These are phyloP conservation scores for Ceramica pisi DNA, from an alignment of 2,888 invertebrate species.

Conservation along the genomic window DNA sequence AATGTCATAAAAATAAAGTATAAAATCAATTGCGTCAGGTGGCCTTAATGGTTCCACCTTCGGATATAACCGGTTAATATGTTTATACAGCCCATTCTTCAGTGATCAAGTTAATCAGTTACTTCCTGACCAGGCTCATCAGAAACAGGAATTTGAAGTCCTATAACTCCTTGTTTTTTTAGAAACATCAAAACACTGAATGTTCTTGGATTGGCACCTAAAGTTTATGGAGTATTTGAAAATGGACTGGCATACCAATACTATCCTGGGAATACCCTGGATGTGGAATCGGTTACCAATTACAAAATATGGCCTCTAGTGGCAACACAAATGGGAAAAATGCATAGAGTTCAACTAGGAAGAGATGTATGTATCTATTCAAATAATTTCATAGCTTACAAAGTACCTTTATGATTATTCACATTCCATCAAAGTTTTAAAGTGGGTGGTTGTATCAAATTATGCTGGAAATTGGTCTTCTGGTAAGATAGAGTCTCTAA, in stretches of 20 bases:
- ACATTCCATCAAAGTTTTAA: conserved; percentile 2
- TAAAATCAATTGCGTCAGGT: too few relatives aligned
- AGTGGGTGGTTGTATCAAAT: not conserved
- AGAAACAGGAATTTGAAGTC: too few relatives aligned
- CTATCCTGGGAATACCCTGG: conserved; percentile 95
- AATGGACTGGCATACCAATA: conserved; percentile 98
- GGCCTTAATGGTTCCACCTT: too few relatives aligned
- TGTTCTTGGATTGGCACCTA: conserved; percentile 95
- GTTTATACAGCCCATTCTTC: not conserved
- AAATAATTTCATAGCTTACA: conserved; percentile 14
- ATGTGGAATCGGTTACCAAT: conserved; percentile 91
- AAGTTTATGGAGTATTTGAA: conserved; percentile 96
- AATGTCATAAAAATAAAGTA: too few relatives aligned
- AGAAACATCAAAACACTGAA: conserved; percentile 89
- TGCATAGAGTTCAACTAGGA: conserved; percentile 92
- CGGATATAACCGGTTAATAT: too few relatives aligned
- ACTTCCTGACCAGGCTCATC: not conserved
- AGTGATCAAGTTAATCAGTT: not conserved
- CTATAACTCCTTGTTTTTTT: conserved; percentile 38
- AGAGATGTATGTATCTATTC: conserved; percentile 77
- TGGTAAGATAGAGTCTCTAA: conserved; percentile 2
- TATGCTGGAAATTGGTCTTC: not conserved
- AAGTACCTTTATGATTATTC: not conserved
- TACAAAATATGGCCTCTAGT: conserved; percentile 94
- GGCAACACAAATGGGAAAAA: conserved; percentile 95